Conservation (phyloP, 1,140 invertebrate species). For the Caenorhabditis brenneri region DNA sequence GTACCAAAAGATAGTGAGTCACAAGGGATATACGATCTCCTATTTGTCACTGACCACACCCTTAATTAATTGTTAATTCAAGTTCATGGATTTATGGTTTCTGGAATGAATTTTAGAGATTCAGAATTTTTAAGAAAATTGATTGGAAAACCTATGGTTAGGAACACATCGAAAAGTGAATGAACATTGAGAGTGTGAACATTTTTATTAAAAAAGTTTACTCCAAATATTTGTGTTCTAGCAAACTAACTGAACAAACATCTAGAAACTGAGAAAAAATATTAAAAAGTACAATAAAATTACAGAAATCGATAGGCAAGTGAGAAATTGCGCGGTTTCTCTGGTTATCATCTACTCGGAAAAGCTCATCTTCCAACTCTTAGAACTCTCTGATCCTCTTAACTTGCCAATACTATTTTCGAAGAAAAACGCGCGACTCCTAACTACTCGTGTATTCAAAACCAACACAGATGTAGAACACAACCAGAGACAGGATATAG, state of each 20-base stretch:
- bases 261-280: not conserved
- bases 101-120: too few species aligned
- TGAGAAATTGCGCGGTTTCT: constrained; percentile 36
- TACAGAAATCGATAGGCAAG: constrained; percentile 4
- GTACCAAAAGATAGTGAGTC: not conserved
- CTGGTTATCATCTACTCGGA: constrained; percentile 29
- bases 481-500: constrained; percentile 36
- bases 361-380: not conserved
- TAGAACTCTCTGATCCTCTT: not conserved
- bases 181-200: too few species aligned
- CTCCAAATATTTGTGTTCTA: too few species aligned
- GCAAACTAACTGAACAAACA: not conserved
- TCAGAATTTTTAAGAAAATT: too few species aligned
- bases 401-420: not conserved
- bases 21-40: not conserved
- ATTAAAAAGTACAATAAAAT: not conserved
- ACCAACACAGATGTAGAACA: constrained; percentile 40
- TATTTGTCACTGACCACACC: not conserved
- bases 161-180: too few species aligned
- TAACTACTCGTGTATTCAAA: constrained; percentile 40
- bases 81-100: too few species aligned
- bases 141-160: too few species aligned
- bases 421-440: constrained; percentile 13
- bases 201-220: too few species aligned
- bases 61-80: too few species aligned